Conservation (phyloP, 2,888 invertebrate species). For the Himalopsyche japonica region DNA sequence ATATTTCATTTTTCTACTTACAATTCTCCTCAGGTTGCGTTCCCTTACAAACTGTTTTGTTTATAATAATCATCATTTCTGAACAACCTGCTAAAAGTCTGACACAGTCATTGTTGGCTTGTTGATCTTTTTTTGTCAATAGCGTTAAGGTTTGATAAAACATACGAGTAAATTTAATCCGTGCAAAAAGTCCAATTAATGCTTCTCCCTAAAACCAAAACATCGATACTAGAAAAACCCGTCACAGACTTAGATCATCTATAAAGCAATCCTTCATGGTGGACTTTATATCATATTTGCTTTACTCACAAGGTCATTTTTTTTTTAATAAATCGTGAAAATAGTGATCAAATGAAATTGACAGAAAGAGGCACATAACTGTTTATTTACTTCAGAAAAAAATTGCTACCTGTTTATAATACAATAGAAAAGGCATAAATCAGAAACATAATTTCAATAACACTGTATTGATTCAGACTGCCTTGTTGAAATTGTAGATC, state of each 20-base stretch:
- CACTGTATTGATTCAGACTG: too few relatives aligned
- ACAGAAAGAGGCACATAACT: too few relatives aligned
- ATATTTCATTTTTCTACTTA: slow-evolving; percentile 47
- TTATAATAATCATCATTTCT: slow-evolving; percentile 81
- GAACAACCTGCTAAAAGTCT: slow-evolving; percentile 78
- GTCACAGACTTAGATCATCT: too few relatives aligned
- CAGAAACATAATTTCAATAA: too few relatives aligned
- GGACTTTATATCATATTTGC: background rate
- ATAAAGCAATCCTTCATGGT: too few relatives aligned
- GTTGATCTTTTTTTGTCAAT: slow-evolving; percentile 68
- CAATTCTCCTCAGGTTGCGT: slow-evolving; percentile 69
- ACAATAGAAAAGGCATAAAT: too few relatives aligned
- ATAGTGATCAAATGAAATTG: too few relatives aligned
- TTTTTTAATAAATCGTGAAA: too few relatives aligned
- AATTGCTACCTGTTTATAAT: too few relatives aligned
- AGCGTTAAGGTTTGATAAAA: slow-evolving; percentile 79
- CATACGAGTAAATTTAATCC: slow-evolving; percentile 85
- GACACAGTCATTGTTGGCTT: slow-evolving; percentile 75
- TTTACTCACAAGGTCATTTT: background rate
- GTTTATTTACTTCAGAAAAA: too few relatives aligned
- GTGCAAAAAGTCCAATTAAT: slow-evolving; percentile 70
- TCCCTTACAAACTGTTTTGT: slow-evolving; percentile 74
- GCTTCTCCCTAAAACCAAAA: slow-evolving; percentile 55
- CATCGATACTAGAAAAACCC: background rate
- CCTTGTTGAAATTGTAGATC: too few relatives aligned